phyloP scores from a whole-genome alignment of 2,888 invertebrate genomes.

The Leptinotarsa haldemani region DNA sequence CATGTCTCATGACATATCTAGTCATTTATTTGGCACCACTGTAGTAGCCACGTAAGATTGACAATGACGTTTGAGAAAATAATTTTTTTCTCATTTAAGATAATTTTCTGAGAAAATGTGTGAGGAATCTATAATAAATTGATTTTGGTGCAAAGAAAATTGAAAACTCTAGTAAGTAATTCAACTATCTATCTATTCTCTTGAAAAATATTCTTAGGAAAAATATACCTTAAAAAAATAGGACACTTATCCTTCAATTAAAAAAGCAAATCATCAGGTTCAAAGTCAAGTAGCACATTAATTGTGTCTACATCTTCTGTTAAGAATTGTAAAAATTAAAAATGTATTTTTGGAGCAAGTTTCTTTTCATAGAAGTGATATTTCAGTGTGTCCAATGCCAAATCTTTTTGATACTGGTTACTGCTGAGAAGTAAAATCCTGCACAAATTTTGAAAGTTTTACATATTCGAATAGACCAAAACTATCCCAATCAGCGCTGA shows the following conservation, averaged over 20 bases:
- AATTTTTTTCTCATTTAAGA: constrained; percentile 40
- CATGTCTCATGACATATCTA: no score
- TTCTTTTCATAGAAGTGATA: background rate
- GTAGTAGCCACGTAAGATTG: constrained; percentile 63
- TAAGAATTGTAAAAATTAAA: background rate
- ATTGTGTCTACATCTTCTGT: constrained; percentile 14
- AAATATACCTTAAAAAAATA: constrained; percentile 16
- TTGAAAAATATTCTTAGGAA: background rate
- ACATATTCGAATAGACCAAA: background rate
- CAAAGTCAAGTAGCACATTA: constrained; percentile 38
- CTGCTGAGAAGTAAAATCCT: background rate
- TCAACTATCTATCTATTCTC: constrained; percentile 5
- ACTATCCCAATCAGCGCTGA: background rate
- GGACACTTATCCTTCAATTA: constrained; percentile 23
- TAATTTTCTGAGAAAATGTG: constrained; percentile 36
- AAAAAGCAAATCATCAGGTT: constrained; percentile 40
- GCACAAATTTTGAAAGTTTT: no score
- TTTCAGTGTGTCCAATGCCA: background rate
- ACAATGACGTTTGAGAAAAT: constrained; percentile 61
- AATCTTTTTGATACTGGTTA: background rate
- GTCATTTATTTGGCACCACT: constrained; percentile 27
- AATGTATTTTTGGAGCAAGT: background rate
- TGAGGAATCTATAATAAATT: constrained; percentile 29
- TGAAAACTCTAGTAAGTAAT: constrained; percentile 33
- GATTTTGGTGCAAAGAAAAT: constrained; percentile 30